A percentile compares a stretch with the other conserved stretches of the same genome.
These are phyloP conservation scores for Trichoplax adhaerens DNA, from an alignment of 37 sponge, comb jelly and placozoan genomes.

Conservation along the genomic window DNA sequence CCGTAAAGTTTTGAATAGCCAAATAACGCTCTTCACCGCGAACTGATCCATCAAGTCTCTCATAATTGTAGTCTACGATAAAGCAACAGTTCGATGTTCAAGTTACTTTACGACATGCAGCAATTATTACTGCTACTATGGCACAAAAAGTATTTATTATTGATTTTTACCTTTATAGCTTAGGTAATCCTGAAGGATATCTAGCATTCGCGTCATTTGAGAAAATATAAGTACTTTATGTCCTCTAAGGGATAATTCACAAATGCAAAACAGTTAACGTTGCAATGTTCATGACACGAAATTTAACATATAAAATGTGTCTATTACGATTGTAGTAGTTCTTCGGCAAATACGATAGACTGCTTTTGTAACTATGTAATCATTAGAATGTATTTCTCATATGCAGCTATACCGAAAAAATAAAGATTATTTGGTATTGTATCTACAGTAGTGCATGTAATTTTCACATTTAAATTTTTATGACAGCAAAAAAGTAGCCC, in stretches of 20 bases:
- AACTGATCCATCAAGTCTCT: constrained; percentile 84
- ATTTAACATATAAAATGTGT: too few species aligned
- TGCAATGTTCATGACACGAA: too few species aligned
- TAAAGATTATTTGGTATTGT: too few species aligned
- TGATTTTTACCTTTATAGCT: constrained; percentile 17
- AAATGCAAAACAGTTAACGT: too few species aligned
- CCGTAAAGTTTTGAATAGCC: constrained; percentile 56
- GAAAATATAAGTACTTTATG: constrained; percentile 78
- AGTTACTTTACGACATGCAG: background rate
- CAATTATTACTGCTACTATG: constrained; percentile 8
- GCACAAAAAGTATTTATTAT: background rate
- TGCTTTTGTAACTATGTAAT: too few species aligned
- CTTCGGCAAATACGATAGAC: too few species aligned
- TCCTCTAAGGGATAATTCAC: constrained; percentile 10
- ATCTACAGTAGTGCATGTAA: too few species aligned
- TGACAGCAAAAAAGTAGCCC: too few species aligned
- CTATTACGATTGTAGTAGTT: too few species aligned
- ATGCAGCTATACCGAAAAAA: too few species aligned
- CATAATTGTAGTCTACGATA: constrained; percentile 46
- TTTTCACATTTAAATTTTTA: too few species aligned
- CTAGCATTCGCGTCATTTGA: constrained; percentile 75
- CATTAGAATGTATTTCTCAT: too few species aligned
- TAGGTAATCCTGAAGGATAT: constrained; percentile 83
- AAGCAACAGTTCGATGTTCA: background rate
- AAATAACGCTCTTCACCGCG: constrained; percentile 72